Evolutionary conservation across 1,140 invertebrate species (phyloP).

Genomic region (Oncopeltus fasciatus): DNA sequence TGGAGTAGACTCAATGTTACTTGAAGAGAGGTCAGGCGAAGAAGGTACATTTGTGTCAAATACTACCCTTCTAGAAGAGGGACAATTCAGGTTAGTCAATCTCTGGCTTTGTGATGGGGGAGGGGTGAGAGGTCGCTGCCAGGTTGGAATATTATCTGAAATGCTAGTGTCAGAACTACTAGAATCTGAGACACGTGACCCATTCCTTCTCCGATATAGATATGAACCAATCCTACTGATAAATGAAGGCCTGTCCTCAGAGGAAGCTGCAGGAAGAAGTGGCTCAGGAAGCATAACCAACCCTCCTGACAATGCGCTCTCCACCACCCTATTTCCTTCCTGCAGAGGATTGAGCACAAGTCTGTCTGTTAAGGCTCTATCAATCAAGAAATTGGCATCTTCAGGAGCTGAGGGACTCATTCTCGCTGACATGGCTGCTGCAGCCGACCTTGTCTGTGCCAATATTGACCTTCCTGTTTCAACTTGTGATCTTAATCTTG

Average conservation of each 20-base stretch:
- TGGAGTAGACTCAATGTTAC: background rate
- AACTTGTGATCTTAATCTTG: slow-evolving; percentile 9
- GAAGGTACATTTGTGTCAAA: background rate
- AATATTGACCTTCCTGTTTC: slow-evolving; percentile 7
- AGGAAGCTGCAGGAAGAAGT: background rate
- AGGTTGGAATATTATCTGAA: slow-evolving; percentile 1
- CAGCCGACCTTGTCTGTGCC: background rate
- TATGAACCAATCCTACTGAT: background rate
- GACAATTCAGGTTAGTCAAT: background rate
- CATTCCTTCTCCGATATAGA: background rate
- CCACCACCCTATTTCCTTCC: background rate
- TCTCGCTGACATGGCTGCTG: slow-evolving; percentile 5
- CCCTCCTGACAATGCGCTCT: background rate
- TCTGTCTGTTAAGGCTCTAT: too few relatives aligned
- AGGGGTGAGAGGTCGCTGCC: slow-evolving; percentile 3
- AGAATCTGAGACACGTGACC: background rate
- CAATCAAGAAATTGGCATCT: slow-evolving; percentile 13
- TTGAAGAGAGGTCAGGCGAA: background rate
- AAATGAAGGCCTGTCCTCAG: background rate
- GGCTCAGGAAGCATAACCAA: background rate
- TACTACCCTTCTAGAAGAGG: background rate
- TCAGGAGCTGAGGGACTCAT: slow-evolving; percentile 13
- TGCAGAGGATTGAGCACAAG: background rate
- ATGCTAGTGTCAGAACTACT: slow-evolving; percentile 8
- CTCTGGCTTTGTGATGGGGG: slow-evolving; percentile 5